Evolutionary conservation across 1,140 invertebrate genomes (phyloP), one percentile per base, ranked within the genome.

Genomic region (Neodiprion virginianus): DNA sequence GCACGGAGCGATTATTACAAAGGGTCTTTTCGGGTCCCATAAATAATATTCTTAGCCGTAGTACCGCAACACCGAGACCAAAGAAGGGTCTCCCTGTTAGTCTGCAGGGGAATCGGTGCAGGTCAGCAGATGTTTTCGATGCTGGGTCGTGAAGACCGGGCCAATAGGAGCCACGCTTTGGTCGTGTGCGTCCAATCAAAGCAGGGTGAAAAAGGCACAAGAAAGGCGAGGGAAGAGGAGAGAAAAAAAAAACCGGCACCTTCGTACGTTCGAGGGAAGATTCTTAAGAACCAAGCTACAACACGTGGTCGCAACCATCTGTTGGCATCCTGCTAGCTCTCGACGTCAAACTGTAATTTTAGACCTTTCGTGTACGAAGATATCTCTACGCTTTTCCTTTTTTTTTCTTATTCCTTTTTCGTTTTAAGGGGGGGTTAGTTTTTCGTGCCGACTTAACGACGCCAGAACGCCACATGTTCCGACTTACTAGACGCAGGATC

Each of bases 301-400:
- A 85, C 83, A 85, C 83, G 83, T 85, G 84, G 83, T 84, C 76
- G 68, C 78, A 77, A 87, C 82, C 85, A 87, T 87, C 84, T 86
- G 85, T 86, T 86, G 79, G 79, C 78, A 79, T 81, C 73, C 76
- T 79, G 72, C 74, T 17, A 61, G 53, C 53, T 61, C 53, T 61
- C 53, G 2, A 61, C 53, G 53, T 61, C 53, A 61, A 61, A 61
- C 53, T 61, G 53, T 61, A 61, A 61, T 61, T 61, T 61, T 61
- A 61, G 53, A 61, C 4, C 53, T 17, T 61, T 61, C 53, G 53
- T 14, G 53, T 61, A 61, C 53, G 53, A 61, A 61, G 53, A 61
- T 61, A 61, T 61, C 53, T 61, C 28, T 40, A 68, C 53, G 72
- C 67, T 48, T 69, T 50, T 67, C 61, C 72, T 74, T 76, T 75